Evolutionary conservation across 2,888 invertebrate species (phyloP).

Genomic region (Phalera bucephala): DNA sequence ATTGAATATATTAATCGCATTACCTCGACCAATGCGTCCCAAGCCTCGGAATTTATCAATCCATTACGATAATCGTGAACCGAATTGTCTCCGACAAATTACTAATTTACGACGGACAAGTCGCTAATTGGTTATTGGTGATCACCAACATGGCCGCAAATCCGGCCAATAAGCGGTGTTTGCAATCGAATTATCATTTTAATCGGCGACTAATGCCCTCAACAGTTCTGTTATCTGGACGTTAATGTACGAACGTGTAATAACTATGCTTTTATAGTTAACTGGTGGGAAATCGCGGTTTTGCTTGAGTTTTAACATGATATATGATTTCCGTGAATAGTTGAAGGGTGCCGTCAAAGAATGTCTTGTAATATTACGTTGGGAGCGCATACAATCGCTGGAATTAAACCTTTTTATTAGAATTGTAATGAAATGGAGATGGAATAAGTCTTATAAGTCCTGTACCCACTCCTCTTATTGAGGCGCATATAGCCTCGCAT

Average conservation of each 20-base stretch:
- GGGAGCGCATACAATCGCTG: too few species aligned
- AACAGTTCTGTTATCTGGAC: constrained; percentile 9
- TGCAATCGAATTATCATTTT: neutral
- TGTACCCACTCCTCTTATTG: too few species aligned
- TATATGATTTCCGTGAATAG: too few species aligned
- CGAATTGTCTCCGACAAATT: neutral
- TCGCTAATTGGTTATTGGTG: neutral
- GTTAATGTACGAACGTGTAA: constrained; percentile 19
- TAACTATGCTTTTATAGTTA: constrained; percentile 22
- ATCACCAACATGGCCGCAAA: neutral
- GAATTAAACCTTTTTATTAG: too few species aligned
- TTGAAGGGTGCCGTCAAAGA: too few species aligned
- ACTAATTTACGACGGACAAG: neutral
- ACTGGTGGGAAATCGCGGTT: constrained; percentile 11
- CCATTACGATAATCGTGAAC: neutral
- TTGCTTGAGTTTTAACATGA: too few species aligned
- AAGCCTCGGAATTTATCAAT: neutral
- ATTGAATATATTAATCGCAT: too few species aligned
- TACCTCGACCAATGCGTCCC: too few species aligned
- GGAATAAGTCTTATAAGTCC: too few species aligned
- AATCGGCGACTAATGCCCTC: neutral
- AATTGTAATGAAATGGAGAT: too few species aligned
- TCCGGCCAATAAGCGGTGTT: neutral
- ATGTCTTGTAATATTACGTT: too few species aligned
- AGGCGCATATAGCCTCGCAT: too few species aligned